Base-by-base conservation (phyloP, 2,888 invertebrate genomes). In the Megamerina dolium region DNA sequence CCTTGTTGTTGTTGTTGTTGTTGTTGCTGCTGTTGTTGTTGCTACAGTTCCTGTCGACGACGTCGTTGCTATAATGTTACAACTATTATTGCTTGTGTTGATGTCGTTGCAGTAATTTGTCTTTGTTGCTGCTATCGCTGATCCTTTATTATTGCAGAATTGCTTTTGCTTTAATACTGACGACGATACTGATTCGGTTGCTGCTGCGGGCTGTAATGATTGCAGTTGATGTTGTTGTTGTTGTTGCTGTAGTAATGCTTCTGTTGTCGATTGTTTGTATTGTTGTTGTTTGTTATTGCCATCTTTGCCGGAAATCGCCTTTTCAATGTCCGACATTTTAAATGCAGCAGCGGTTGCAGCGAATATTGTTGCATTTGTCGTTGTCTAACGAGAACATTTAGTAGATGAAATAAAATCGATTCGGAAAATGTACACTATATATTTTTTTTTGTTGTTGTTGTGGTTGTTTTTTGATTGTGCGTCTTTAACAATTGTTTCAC, bases 281-380 rank as follows among this genome's bases (percentile, higher is more conserved):
- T 18, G 26, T 13, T 32, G 41, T 29, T 41, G 41, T 38, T 43
- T 49, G 44, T 55, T 53, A 42, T 58, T 56, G 52, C 59, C 55
- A 49, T 57, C 55, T 56, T 63, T 60, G 58, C 61, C 60, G 56
- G 62, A 63, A 55, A 63, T 57, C 55, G 62, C 63, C 60, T 69
- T 64, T 62, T 72, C 72, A 66, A 67, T 68, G 68, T 72, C 68
- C 64, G 70, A 70, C 71, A 72, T 71, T 67, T 66, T 62, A 59
- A 56, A 58, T 55, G 56, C 54, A 57, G 55, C 51, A 58, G 51
- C 52, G 57, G 55, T 51, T 58, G 51, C 52, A 46, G 50, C 50
- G 52, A 57, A 51, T 50, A 50, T 55, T 54, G 51, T 53, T 53
- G 52, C 54, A 49, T 51, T 52, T 52, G 53, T 45, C 46, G 33